Percentiles rank a stretch among this genome's conserved stretches.
phyloP scores from a whole-genome alignment of 1,140 invertebrate genomes.

The Atta colombica region DNA sequence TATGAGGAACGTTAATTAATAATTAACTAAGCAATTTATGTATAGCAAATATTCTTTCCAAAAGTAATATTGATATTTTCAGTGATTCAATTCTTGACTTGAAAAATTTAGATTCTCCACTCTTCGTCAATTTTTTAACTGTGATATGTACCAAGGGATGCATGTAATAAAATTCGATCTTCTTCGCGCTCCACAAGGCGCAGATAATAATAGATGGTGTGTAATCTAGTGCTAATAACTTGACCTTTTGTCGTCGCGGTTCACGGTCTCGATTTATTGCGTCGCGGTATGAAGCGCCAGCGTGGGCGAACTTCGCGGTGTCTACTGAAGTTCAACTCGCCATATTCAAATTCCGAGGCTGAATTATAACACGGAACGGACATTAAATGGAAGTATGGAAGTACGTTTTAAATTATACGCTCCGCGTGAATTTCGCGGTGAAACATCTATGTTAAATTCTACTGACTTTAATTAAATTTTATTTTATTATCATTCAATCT shows the following conservation, averaged over 20 bases:
- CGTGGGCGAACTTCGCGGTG: constrained; percentile 34
- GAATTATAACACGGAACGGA: constrained; percentile 56
- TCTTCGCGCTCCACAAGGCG: constrained; percentile 30
- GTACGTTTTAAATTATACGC: constrained; percentile 58
- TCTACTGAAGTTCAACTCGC: constrained; percentile 55
- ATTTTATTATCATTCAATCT: constrained; percentile 30
- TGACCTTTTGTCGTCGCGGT: constrained; percentile 59
- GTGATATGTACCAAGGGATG: neutral
- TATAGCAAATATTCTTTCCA: neutral
- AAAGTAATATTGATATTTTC: neutral
- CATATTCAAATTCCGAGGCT: constrained; percentile 61
- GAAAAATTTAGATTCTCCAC: neutral
- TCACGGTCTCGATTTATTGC: constrained; percentile 61
- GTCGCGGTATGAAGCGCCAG: constrained; percentile 48
- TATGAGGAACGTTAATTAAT: neutral
- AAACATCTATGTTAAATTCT: constrained; percentile 54
- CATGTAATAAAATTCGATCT: constrained; percentile 44
- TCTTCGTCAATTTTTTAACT: neutral
- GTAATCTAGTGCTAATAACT: constrained; percentile 59
- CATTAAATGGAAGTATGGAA: constrained; percentile 60
- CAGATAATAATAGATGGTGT: constrained; percentile 47
- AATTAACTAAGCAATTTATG: neutral
- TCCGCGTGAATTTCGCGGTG: constrained; percentile 43
- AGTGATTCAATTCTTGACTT: neutral
- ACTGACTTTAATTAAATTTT: constrained; percentile 62